Evolutionary conservation across 2,888 invertebrate genomes (phyloP).

Genomic region (Archips xylosteana): DNA sequence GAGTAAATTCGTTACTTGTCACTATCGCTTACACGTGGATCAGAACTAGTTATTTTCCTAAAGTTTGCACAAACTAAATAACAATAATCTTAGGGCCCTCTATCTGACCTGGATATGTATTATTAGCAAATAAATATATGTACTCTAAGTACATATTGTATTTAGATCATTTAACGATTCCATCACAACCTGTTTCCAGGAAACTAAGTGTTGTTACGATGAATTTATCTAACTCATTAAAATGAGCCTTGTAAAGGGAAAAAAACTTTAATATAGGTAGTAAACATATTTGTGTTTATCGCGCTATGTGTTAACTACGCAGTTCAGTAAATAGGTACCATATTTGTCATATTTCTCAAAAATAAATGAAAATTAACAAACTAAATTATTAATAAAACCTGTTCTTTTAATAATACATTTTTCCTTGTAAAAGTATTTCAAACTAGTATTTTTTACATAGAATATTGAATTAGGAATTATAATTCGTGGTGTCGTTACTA

Average conservation of each 20-base stretch:
- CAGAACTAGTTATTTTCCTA: slow-evolving; percentile 63
- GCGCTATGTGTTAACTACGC: slow-evolving; percentile 18
- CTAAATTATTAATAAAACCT: neutral
- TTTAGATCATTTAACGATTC: slow-evolving; percentile 48
- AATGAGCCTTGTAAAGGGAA: slow-evolving; percentile 41
- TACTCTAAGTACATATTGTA: slow-evolving; percentile 24
- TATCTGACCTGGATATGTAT: slow-evolving; percentile 19
- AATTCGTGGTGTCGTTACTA: no score
- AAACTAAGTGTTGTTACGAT: slow-evolving; percentile 54
- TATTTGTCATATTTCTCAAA: neutral
- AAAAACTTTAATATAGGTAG: slow-evolving; percentile 38
- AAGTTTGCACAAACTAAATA: slow-evolving; percentile 63
- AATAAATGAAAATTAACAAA: no score
- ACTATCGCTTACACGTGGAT: slow-evolving; percentile 61
- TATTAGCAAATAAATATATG: slow-evolving; percentile 36
- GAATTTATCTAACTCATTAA: slow-evolving; percentile 58
- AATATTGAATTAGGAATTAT: neutral
- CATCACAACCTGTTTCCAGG: slow-evolving; percentile 62
- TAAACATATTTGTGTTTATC: slow-evolving; percentile 45
- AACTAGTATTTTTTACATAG: slow-evolving; percentile 3
- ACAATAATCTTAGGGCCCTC: slow-evolving; percentile 43
- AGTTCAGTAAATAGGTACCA: neutral
- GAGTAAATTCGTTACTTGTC: slow-evolving; percentile 22
- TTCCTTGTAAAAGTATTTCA: neutral
- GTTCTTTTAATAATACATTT: neutral